Evolutionary conservation across 2,113 vertebrate species (phyloP).

Genomic region (Halcyon senegalensis): DNA sequence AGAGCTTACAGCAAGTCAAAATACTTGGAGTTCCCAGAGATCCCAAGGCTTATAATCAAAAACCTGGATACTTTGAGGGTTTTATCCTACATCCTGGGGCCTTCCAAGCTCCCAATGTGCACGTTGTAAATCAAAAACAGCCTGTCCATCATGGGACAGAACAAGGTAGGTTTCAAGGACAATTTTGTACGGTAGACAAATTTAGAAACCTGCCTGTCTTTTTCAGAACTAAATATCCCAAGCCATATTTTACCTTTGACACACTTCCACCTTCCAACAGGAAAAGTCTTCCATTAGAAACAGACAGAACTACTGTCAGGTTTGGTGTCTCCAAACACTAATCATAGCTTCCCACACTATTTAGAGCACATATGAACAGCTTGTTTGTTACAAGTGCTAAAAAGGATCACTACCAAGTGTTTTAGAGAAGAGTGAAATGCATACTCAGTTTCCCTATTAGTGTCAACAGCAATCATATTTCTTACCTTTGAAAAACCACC

Average conservation of each 20-base stretch:
- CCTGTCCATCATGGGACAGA: background rate
- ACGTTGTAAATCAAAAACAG: background rate
- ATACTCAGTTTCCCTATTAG: background rate
- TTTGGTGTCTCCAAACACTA: background rate
- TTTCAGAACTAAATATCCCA: background rate
- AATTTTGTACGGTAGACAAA: background rate
- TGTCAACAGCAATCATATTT: background rate
- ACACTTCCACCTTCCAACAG: background rate
- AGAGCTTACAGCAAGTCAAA: background rate
- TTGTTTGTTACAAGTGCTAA: background rate
- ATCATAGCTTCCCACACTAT: background rate
- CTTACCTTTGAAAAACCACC: background rate
- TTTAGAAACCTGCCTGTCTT: background rate
- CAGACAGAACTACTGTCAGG: background rate
- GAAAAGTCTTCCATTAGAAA: background rate
- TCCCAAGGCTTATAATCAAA: background rate
- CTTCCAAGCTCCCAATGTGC: background rate
- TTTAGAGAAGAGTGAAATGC: background rate
- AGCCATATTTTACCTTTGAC: background rate
- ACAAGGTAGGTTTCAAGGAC: background rate
- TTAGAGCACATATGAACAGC: background rate
- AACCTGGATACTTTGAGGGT: background rate
- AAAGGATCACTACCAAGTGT: background rate
- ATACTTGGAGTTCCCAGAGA: background rate
- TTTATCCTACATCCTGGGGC: background rate